Base-by-base conservation (phyloP, 2,888 invertebrate species). In the Eilema depressum region DNA sequence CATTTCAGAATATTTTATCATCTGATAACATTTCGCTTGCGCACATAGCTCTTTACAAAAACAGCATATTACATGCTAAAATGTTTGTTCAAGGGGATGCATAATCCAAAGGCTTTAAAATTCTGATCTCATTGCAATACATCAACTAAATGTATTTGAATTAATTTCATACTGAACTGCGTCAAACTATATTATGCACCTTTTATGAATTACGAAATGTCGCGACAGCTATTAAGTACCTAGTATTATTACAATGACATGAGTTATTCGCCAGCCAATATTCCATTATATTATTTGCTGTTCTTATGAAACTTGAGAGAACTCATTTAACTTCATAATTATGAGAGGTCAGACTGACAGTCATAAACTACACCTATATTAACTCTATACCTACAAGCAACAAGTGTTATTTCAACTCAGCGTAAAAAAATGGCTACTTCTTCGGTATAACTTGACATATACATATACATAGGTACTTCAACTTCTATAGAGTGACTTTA, bases 1-100 rank as follows among this genome's bases (percentile, higher is more conserved):
- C 53, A 53, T 53, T 20, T 53, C 53, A 53, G 53, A n/a, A 53
- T 53, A 53, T 53, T 53, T 53, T 53, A 53, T n/a, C 53, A 53
- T 53, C 20, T 8, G 53, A 53, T 53, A 53, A n/a, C n/a, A 53
- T 7, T 20, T 53, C 57, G 11, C 25, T 26, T 59, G 26, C 57
- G 57, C 57, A 59, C 26, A 4, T 25, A 59, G 57, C 57, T 59
- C n/a, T 25, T 59, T 25, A 25, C 33, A 23, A 59, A 25, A 59
- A 53, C 28, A 59, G 28, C 17, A 17, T 17, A 25, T 7, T 26
- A 26, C 1, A 59, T 59, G 28, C 59, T 57, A 7, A 57, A 14
- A 26, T 25, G 57, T 26, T 57, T 23, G 25, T 59, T 17, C 59
- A 28, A 17, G 25, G 26, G n/a, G n/a, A 53, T 53, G 53, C 53